phyloP scores from a whole-genome alignment of 2,888 invertebrate genomes.

The Boloria selene region DNA sequence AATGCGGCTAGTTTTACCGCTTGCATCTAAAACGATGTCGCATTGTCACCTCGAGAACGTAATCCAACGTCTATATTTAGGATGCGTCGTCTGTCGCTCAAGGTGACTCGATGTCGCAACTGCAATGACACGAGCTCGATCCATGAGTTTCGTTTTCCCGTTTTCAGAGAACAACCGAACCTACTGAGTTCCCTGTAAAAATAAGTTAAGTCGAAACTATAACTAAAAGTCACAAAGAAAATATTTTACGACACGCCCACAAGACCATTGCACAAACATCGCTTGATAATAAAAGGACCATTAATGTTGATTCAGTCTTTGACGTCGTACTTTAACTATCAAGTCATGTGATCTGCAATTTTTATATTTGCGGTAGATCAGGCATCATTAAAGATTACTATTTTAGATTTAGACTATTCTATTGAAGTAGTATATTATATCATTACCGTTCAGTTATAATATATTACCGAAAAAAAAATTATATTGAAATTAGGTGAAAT shows the following conservation, averaged over 20 bases:
- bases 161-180: slow-evolving; percentile 50
- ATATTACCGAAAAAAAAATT: not conserved
- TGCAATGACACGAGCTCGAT: slow-evolving; percentile 40
- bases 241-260: slow-evolving; percentile 70
- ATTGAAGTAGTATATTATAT: not conserved
- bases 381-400: slow-evolving; percentile 45
- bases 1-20: slow-evolving; percentile 23
- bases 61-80: slow-evolving; percentile 54
- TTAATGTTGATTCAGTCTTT: slow-evolving; percentile 56
- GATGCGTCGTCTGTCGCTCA: slow-evolving; percentile 48
- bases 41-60: slow-evolving; percentile 48
- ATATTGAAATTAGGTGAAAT: slow-evolving; percentile 1
- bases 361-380: slow-evolving; percentile 57
- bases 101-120: slow-evolving; percentile 49
- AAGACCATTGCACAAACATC: slow-evolving; percentile 54
- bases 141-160: slow-evolving; percentile 41
- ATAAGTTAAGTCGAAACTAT: slow-evolving; percentile 50
- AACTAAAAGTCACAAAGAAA: slow-evolving; percentile 55
- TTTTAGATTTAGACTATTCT: not conserved
- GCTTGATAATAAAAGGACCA: slow-evolving; percentile 61
- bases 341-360: slow-evolving; percentile 59
- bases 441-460: not conserved
- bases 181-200: slow-evolving; percentile 60
- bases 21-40: slow-evolving; percentile 42
- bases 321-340: slow-evolving; percentile 55